Percentiles rank a stretch among this genome's conserved stretches.
These are phyloP conservation scores for Vultur gryphus DNA, from an alignment of 2,797 vertebrate genomes.

Conservation along the genomic window DNA sequence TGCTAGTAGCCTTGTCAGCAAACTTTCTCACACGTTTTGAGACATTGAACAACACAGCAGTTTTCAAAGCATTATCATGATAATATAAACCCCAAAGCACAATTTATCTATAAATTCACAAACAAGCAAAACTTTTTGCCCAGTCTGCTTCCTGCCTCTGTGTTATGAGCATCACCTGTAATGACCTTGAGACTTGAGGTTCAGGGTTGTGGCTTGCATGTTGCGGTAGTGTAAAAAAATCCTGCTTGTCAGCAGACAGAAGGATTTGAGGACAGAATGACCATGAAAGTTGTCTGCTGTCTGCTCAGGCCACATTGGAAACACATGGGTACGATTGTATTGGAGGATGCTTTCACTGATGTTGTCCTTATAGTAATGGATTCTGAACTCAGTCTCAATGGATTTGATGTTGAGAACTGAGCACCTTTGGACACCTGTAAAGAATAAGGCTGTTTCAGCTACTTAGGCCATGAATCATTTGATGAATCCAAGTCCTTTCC, in stretches of 20 bases:
- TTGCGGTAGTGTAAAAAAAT: not conserved
- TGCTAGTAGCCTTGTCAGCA: constrained; percentile 7
- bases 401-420: not conserved
- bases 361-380: not conserved
- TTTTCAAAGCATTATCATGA: not conserved
- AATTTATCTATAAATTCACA: not conserved
- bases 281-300: not conserved
- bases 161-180: not conserved
- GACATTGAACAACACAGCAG: not conserved
- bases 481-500: not conserved
- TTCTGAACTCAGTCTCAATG: not conserved
- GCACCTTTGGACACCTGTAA: not conserved
- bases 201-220: not conserved
- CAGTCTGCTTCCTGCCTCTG: not conserved
- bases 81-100: not conserved
- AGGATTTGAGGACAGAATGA: not conserved
- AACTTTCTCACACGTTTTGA: not conserved
- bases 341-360: not conserved
- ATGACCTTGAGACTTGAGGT: not conserved
- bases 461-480: not conserved
- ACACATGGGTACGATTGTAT: not conserved
- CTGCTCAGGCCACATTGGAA: not conserved
- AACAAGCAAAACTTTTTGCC: not conserved
- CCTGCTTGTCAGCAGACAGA: not conserved
- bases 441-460: not conserved